These are phyloP conservation scores for Capreolus pygargus DNA, from an alignment of 2,113 vertebrate species.

Conservation along the genomic window DNA sequence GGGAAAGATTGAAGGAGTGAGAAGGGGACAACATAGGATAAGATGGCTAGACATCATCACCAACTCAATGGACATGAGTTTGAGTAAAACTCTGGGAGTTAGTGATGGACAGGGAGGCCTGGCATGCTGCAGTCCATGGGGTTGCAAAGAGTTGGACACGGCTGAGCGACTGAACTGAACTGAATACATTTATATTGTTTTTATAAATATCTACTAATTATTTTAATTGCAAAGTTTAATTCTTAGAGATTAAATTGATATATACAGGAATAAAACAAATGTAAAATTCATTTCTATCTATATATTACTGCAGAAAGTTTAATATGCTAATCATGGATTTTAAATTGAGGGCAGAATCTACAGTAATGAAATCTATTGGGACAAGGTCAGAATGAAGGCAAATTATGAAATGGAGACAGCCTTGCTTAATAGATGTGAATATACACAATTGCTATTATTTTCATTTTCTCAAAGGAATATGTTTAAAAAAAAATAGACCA, in stretches of 20 bases:
- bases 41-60: not conserved
- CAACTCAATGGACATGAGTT: not conserved
- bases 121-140: not conserved
- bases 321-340: not conserved
- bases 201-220: not conserved
- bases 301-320: not conserved
- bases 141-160: rapidly evolving
- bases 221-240: not conserved
- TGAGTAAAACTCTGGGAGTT: not conserved
- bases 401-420: not conserved
- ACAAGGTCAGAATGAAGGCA: not conserved
- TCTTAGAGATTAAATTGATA: not conserved
- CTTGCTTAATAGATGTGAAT: not conserved
- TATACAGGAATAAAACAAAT: not conserved
- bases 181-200: not conserved
- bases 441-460: not conserved
- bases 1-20: not conserved
- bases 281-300: not conserved
- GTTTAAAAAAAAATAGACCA: not conserved
- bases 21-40: not conserved
- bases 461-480: not conserved
- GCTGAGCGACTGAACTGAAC: not conserved
- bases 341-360: not conserved
- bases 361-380: not conserved
- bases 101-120: not conserved